Base-by-base conservation (phyloP, 1,140 invertebrate genomes). In the Drosophila punjabiensis region DNA sequence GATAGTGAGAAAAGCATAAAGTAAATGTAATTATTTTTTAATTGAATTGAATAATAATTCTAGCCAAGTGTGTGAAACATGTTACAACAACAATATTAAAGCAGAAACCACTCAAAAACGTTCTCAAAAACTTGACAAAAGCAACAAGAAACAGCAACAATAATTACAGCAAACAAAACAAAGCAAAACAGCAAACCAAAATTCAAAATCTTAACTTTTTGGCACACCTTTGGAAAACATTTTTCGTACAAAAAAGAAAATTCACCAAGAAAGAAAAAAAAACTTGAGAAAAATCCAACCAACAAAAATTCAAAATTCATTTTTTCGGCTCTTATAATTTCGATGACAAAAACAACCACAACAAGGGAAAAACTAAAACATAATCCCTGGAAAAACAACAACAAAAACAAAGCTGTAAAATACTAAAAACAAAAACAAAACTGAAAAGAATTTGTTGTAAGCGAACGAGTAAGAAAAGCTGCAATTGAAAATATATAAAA, bases 171-270 rank as follows among this genome's bases (percentile, higher is more conserved):
- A 55, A 75, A 35, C 79, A 88, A 74, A 47, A 66, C 39, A 74
- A 59, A 66, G 66, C 32, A 67, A 67, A 67, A 53, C 28, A 71
- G 59, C 66, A 55, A 68, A 43, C 11, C n/a, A 32, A 62, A 78
- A 84, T 82, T 83, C 71, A 73, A 91, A 91, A 81, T 88, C 80
- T 35, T 81, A 87, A 87, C 79, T 89, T 90, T 56, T 91, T 87
- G 91, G 91, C 91, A 92, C 91, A 91, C 91, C 83, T 92, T 92
- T 92, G 85, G 85, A 92, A 92, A 92, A 90, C 91, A 76, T 92
- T 92, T 92, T 92, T 92, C 85, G 47, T 52, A 74, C 70, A 79
- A 67, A 79, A 67, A 73, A 65, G 60, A 35, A 65, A 64, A 16
- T 41, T 35, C 16, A 55, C 11, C 45, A 50, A 69, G 24, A 48